phyloP scores from a whole-genome alignment of 35 echinoderm and acorn worm genomes.

The Heliocidaris tuberculata region DNA sequence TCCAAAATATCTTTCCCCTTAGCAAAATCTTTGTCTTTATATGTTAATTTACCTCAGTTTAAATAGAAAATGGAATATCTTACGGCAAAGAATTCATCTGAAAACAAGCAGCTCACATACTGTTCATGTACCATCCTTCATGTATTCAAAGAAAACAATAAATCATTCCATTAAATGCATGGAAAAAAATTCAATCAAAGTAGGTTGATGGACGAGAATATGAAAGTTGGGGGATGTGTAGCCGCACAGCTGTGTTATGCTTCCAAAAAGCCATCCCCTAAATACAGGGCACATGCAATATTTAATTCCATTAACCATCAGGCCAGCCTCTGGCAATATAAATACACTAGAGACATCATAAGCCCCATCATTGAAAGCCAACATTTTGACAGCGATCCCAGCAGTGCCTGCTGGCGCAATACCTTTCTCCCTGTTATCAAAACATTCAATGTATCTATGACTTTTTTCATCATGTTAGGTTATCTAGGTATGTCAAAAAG shows the following conservation, averaged over 20 bases:
- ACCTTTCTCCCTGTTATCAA: background rate
- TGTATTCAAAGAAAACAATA: background rate
- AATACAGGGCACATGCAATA: background rate
- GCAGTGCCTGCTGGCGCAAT: background rate
- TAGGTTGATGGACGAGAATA: background rate
- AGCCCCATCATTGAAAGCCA: background rate
- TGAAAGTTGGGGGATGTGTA: background rate
- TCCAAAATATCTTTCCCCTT: too few relatives aligned
- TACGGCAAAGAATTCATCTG: too few relatives aligned
- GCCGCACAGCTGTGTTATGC: background rate
- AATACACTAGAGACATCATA: slow-evolving; percentile 1
- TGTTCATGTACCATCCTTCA: too few relatives aligned
- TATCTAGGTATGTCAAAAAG: background rate
- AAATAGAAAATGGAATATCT: too few relatives aligned
- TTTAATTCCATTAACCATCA: slow-evolving; percentile 7
- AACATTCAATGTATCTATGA: background rate
- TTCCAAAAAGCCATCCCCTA: background rate
- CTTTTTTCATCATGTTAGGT: background rate
- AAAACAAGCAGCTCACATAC: too few relatives aligned
- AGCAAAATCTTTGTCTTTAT: too few relatives aligned
- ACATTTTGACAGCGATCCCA: background rate
- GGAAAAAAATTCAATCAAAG: background rate
- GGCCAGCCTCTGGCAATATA: background rate
- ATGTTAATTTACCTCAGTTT: too few relatives aligned
- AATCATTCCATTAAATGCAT: background rate